These are phyloP conservation scores for Bibio marci DNA, from an alignment of 2,888 invertebrate genomes.

Conservation along the genomic window DNA sequence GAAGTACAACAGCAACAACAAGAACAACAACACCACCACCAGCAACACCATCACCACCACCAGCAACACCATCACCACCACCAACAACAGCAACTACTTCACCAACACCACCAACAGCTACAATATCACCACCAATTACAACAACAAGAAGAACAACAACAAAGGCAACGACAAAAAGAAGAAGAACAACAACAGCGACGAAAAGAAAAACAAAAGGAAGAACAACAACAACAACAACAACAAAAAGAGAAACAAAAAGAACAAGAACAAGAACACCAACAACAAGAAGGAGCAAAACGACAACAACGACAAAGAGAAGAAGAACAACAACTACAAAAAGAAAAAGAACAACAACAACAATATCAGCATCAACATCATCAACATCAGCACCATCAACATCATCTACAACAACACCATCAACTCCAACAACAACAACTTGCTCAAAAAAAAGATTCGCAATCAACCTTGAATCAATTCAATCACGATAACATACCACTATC, in stretches of 20 bases:
- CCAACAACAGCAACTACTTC: too few species aligned
- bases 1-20: too few species aligned
- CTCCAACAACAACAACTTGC: conserved; percentile 9
- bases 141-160: conserved; percentile 31
- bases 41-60: too few species aligned
- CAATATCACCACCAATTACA: conserved; percentile 15
- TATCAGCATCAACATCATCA: too few species aligned
- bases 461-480: conserved; percentile 9
- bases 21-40: too few species aligned
- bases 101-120: too few species aligned
- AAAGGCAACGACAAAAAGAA: conserved; percentile 25
- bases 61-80: too few species aligned
- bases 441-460: background rate
- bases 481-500: conserved; percentile 1
- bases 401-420: conserved; percentile 5
- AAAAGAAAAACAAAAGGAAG: conserved; percentile 14
- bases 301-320: background rate
- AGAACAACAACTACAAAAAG: background rate
- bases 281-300: conserved; percentile 1
- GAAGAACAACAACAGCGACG: conserved; percentile 22
- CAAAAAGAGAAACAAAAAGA: conserved; percentile 10
- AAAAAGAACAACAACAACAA: too few species aligned
- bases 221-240: conserved; percentile 11
- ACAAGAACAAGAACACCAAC: background rate
- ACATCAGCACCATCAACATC: too few species aligned